Percentiles rank a stretch among this genome's conserved stretches.
phyloP scores from a whole-genome alignment of 2,113 vertebrate genomes.

The Phasianus colchicus region DNA sequence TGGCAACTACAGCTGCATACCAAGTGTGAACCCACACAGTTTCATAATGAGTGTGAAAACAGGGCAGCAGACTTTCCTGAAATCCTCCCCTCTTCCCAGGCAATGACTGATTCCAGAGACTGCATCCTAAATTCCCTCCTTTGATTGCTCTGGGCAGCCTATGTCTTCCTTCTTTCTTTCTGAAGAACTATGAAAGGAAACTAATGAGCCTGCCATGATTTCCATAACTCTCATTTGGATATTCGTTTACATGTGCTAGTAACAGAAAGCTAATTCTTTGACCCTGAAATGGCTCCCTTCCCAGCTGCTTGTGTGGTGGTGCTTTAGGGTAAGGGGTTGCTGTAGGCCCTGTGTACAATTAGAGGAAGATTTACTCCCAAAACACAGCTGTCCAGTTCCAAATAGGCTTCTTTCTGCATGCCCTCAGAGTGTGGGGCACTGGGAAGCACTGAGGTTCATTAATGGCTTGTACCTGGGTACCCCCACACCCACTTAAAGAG shows the following conservation, averaged over 20 bases:
- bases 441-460: neutral
- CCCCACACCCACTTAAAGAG: neutral
- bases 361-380: neutral
- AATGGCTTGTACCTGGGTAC: neutral
- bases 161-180: neutral
- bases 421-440: neutral
- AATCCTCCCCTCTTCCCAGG: neutral
- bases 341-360: neutral
- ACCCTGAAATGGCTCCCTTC: neutral
- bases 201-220: neutral
- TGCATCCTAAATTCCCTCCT: neutral
- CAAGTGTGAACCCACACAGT: neutral
- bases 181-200: neutral
- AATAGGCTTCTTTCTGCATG: neutral
- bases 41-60: neutral
- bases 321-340: neutral
- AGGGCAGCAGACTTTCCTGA: neutral
- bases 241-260: neutral
- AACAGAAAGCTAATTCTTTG: neutral
- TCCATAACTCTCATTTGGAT: neutral
- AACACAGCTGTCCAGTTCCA: neutral
- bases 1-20: constrained; percentile 7
- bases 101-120: neutral
- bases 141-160: neutral
- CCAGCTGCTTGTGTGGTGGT: neutral